Base-by-base conservation (phyloP, 1,140 invertebrate genomes). In the Dysdera silvatica region DNA sequence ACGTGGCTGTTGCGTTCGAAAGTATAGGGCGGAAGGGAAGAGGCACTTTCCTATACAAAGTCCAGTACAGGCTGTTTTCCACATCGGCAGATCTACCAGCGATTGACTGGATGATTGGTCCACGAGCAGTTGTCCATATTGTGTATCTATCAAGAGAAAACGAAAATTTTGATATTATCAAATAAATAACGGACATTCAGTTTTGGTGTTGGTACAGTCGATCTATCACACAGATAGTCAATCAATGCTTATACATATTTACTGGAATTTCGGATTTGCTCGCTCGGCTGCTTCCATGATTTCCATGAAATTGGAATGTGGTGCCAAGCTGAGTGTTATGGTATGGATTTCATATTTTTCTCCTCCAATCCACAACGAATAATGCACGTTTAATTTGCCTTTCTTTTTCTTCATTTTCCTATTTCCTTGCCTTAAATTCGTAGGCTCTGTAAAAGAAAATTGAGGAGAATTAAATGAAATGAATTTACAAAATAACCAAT, bases 301-400 rank as follows among this genome's bases (percentile, higher is more conserved):
- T 10, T 61, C 28, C 12, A 61, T 16, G 37, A 61, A 61, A 10
- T 61, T 28, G 18, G 51, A 45, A 14, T 47, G 49, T 8, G 29
- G 23, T 3, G 60, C 51, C 40, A 61, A 12, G 1, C 24, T 32
- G 6, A 61, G n/a, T 2, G 60, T 61, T 31, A 61, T 16, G 20
- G 60, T 61, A 8, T 61, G 60, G 23, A 61, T 61, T 26, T 60
- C 58, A 20, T 60, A 51, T 12, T 51, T 52, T 4, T 45, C 51
- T 10, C 52, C 60, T 10, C 60, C 60, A 0, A 61, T 45, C 60
- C 60, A 61, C 49, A 61, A 16, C 12, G 60, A 61, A 26, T 61
- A 61, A 12, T 61, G 60, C 1, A 61, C 60, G 3, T 52, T 29
- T 5, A 48, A 41, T 7, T 41, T 48, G 8, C 53, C 45, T n/a